Evolutionary conservation across 1,140 invertebrate genomes (phyloP).

Genomic region (Ostrea denselamellosa): DNA sequence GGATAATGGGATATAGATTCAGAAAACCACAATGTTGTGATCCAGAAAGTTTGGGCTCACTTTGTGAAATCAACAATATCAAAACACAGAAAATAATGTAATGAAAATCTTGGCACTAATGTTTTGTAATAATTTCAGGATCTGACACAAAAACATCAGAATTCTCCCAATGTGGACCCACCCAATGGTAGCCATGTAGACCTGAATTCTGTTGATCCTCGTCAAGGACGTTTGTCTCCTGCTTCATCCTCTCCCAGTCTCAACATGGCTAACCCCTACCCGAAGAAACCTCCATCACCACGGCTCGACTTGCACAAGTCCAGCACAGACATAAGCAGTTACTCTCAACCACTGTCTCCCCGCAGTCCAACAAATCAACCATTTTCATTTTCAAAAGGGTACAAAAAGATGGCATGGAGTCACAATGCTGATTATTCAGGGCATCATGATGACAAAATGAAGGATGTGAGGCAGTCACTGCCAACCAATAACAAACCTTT

Average conservation of each 20-base stretch:
- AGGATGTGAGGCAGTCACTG: constrained; percentile 12
- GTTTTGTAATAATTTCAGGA: constrained; percentile 10
- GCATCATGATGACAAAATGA: not conserved
- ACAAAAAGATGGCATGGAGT: constrained; percentile 17
- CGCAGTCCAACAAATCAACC: constrained; percentile 52
- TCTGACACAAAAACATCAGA: constrained; percentile 41
- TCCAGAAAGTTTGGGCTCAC: too few species aligned
- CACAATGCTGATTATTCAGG: not conserved
- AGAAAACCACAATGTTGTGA: too few species aligned
- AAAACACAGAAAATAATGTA: too few species aligned
- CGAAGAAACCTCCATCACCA: constrained; percentile 44
- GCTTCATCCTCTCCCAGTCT: constrained; percentile 68
- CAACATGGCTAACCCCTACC: constrained; percentile 45
- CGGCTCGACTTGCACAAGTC: constrained; percentile 54
- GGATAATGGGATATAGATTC: too few species aligned
- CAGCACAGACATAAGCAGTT: constrained; percentile 64
- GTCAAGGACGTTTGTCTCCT: constrained; percentile 58
- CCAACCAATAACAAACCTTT: constrained; percentile 16
- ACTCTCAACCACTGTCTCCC: constrained; percentile 50
- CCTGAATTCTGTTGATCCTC: constrained; percentile 35
- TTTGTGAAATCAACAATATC: too few species aligned
- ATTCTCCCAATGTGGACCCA: constrained; percentile 14
- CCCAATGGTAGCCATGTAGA: constrained; percentile 29
- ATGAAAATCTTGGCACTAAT: not conserved
- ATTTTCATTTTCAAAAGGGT: constrained; percentile 14